Base-by-base conservation (phyloP, 2,888 invertebrate genomes). In the Epinotia demarniana region DNA sequence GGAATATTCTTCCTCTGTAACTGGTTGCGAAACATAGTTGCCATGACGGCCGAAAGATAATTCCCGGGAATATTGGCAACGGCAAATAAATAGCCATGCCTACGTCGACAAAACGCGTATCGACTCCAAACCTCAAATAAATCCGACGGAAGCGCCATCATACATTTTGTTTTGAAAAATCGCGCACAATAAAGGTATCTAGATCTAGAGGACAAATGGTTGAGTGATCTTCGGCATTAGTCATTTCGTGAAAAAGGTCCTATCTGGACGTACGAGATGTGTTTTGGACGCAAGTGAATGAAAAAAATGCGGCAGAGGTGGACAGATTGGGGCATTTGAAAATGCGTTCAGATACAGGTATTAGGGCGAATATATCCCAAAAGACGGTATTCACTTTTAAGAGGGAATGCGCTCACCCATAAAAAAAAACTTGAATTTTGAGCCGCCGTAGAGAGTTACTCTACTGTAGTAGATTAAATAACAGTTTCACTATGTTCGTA, bases 51-150 rank as follows among this genome's bases (percentile, higher is more conserved):
- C 23, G 23, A 27, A 27, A 27, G 23, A 27, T 0, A 9, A 39
- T 39, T 39, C 39, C 9, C 8, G 9, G 39, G 9, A 39, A 39
- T 9, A 39, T 39, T 39, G 39, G 39, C 39, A 39, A 39, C 9
- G 39, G 39, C 39, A 39, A 39, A 39, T 39, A 9, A 33, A 9
- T 39, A 39, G 33, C n/a, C 53, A 16, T 64, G 66, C 75, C 61
- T 19, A 53, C 60, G 43, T 18, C 46, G 61, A 58, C 75, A 66
- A 67, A 61, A 75, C 72, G 63, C 23, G 39, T 67, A 66, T 71
- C 75, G 61, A 75, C 71, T 62, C 66, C 53, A 16, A 19, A 70
- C 72, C 46, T 60, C 68, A 78, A 81, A 86, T 86, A 86, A 87
- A 87, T 89, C 85, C 81, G 66, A 63, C 60, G n/a, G 16, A 49